These are phyloP conservation scores for Mimumesa dahlbomi DNA, from an alignment of 2,888 invertebrate genomes.

Conservation along the genomic window DNA sequence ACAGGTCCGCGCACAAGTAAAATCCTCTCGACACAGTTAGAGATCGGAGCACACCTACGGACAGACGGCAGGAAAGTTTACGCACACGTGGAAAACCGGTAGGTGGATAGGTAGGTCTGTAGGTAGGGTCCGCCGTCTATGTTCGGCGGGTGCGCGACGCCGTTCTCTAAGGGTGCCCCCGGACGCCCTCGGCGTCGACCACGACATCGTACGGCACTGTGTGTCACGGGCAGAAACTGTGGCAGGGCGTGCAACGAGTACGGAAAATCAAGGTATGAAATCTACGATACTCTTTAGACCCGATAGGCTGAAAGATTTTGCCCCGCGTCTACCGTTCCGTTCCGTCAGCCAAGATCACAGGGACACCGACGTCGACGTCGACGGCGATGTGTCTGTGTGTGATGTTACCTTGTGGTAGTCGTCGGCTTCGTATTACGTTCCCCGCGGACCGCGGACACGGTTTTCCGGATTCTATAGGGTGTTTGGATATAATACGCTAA, in stretches of 20 bases:
- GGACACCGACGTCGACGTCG: constrained; percentile 1
- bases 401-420: too few species aligned
- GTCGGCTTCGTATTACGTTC: too few species aligned
- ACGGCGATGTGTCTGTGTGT: too few species aligned
- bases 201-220: constrained; percentile 56
- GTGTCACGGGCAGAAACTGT: constrained; percentile 61
- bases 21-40: constrained; percentile 29
- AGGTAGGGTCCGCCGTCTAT: too few species aligned
- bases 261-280: constrained; percentile 46
- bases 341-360: constrained; percentile 21
- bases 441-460: too few species aligned
- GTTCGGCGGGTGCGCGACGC: too few species aligned
- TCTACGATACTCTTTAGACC: constrained; percentile 39
- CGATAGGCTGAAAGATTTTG: constrained; percentile 47
- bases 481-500: constrained; percentile 19
- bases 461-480: too few species aligned
- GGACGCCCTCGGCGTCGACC: constrained; percentile 20
- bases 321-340: constrained; percentile 30
- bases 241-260: constrained; percentile 57
- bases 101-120: constrained; percentile 9
- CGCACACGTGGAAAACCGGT: constrained; percentile 6
- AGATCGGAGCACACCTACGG: constrained; percentile 12
- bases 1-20: constrained; percentile 43
- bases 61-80: constrained; percentile 10
- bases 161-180: too few species aligned